Conservation (phyloP, 2,888 invertebrate species). For the Fragum whitleyi region DNA sequence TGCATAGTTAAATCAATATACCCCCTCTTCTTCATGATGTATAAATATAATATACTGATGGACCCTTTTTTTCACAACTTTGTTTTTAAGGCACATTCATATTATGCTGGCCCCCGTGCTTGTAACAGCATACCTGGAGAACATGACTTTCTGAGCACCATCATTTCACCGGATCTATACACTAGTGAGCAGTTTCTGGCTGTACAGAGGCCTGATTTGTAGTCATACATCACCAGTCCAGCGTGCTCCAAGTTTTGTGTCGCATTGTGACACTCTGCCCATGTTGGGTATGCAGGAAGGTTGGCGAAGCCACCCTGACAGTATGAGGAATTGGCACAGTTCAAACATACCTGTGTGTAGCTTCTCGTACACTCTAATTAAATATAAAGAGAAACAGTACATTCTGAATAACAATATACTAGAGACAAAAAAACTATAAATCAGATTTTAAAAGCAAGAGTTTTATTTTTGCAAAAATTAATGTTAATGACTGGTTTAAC, state of each 20-base stretch:
- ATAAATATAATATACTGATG: too few species aligned
- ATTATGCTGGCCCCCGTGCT: too few species aligned
- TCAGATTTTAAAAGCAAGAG: too few species aligned
- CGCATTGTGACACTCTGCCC: not conserved
- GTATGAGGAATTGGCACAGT: not conserved
- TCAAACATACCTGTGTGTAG: slow-evolving; percentile 12
- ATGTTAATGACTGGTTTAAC: too few species aligned
- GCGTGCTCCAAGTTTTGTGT: not conserved
- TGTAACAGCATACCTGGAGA: slow-evolving; percentile 30
- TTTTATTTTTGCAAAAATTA: too few species aligned
- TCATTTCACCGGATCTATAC: not conserved
- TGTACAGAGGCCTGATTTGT: not conserved
- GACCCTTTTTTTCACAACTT: too few species aligned
- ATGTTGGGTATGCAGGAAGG: not conserved
- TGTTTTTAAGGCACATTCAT: too few species aligned
- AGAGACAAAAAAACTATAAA: not conserved
- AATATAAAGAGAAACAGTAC: not conserved
- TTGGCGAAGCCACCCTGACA: not conserved
- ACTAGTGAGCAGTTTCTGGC: slow-evolving; percentile 23
- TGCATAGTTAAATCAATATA: too few species aligned
- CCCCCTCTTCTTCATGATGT: too few species aligned
- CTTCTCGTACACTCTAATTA: slow-evolving; percentile 3
- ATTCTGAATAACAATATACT: not conserved
- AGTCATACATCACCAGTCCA: not conserved
- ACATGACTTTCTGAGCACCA: slow-evolving; percentile 25